A percentile compares a stretch with the other conserved stretches of the same genome.
These are phyloP conservation scores for Steinernema scapterisci DNA, from an alignment of 2,888 invertebrate genomes.

Conservation along the genomic window DNA sequence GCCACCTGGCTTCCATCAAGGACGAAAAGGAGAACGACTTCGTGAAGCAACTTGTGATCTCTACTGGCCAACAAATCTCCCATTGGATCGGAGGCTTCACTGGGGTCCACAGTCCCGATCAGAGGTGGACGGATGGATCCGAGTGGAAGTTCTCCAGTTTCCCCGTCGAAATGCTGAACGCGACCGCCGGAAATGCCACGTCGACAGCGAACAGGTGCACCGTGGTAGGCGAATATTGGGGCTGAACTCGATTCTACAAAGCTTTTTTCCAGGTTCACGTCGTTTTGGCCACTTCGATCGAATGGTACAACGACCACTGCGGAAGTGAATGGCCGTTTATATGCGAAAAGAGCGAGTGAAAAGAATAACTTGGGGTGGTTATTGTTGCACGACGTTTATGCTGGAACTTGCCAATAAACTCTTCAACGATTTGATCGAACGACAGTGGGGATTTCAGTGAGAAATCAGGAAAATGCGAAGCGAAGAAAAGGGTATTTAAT, in stretches of 20 bases:
- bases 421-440: too few species aligned
- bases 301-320: slow-evolving; percentile 20
- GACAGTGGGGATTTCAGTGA: too few species aligned
- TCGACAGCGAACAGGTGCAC: not conserved
- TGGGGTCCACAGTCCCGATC: slow-evolving; percentile 5
- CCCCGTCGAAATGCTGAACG: not conserved
- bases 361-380: too few species aligned
- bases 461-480: too few species aligned
- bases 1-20: not conserved
- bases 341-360: not conserved
- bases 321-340: slow-evolving; percentile 21
- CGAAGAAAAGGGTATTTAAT: too few species aligned
- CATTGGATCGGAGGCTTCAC: slow-evolving; percentile 27
- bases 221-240: not conserved
- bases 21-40: slow-evolving; percentile 18
- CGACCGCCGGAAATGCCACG: not conserved
- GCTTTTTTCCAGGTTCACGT: not conserved
- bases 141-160: not conserved
- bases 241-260: not conserved
- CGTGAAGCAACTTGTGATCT: not conserved
- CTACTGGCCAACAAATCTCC: not conserved
- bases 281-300: slow-evolving; percentile 7
- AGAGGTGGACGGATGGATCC: not conserved
- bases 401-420: too few species aligned
- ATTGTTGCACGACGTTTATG: too few species aligned